Conservation (phyloP, 2,113 vertebrate species). For the Melanostigma gelatinosum region DNA sequence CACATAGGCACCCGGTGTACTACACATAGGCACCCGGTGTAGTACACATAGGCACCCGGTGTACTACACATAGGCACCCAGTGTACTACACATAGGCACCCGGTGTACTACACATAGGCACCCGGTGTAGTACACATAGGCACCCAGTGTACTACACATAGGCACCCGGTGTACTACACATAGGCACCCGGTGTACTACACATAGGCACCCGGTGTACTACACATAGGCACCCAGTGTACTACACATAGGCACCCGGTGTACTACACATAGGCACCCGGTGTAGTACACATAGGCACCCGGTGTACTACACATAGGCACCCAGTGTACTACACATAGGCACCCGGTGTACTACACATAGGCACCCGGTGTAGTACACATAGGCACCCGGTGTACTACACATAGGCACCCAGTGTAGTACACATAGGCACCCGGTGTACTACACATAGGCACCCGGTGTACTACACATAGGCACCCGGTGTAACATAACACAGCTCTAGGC, state of each 20-base stretch:
- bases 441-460: slow-evolving; percentile 30
- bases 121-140: slow-evolving; percentile 48
- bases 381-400: slow-evolving; percentile 50
- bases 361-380: slow-evolving; percentile 24
- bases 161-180: slow-evolving; percentile 50
- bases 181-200: slow-evolving; percentile 28
- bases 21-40: slow-evolving; percentile 37
- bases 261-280: slow-evolving; percentile 32
- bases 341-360: slow-evolving; percentile 47
- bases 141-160: slow-evolving; percentile 25
- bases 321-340: slow-evolving; percentile 22
- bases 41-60: slow-evolving; percentile 32
- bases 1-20: background rate
- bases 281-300: slow-evolving; percentile 40
- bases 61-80: slow-evolving; percentile 40
- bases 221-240: slow-evolving; percentile 29
- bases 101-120: slow-evolving; percentile 23
- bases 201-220: slow-evolving; percentile 46
- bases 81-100: slow-evolving; percentile 38
- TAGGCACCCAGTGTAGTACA: slow-evolving; percentile 27
- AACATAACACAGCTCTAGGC: slow-evolving; percentile 39
- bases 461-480: background rate
- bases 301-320: slow-evolving; percentile 38
- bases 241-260: slow-evolving; percentile 41
- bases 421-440: slow-evolving; percentile 47